phyloP scores from a whole-genome alignment of 2,797 vertebrate species.

The Pipistrellus kuhlii region DNA sequence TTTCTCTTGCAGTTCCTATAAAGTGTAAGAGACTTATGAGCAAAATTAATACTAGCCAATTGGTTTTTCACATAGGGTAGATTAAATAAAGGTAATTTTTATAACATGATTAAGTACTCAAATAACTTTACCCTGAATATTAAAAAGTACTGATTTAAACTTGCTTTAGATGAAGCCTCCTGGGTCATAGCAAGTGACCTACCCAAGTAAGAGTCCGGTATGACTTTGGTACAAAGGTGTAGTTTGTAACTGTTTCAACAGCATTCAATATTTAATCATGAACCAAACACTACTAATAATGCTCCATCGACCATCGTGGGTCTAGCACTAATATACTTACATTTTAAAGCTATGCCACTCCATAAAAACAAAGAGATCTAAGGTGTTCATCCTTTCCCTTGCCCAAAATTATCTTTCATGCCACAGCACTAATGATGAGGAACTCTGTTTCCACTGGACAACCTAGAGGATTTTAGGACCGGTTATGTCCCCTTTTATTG shows the following conservation, averaged over 20 bases:
- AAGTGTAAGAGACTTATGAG: neutral
- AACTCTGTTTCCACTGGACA: neutral
- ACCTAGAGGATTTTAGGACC: neutral
- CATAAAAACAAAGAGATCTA: constrained; percentile 27
- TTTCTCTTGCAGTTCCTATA: constrained; percentile 19
- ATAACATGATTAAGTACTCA: constrained; percentile 43
- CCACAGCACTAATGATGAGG: neutral
- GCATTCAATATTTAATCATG: neutral
- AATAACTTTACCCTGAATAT: constrained; percentile 13
- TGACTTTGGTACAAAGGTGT: neutral
- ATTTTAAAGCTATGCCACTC: constrained; percentile 41
- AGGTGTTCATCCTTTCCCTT: neutral
- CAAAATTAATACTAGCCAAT: neutral
- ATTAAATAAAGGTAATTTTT: constrained; percentile 46
- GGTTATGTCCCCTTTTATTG: neutral
- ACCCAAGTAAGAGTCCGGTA: constrained; percentile 36
- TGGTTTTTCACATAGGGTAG: constrained; percentile 13
- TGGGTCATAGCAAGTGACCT: constrained; percentile 5
- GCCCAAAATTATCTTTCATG: constrained; percentile 11
- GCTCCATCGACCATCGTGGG: neutral
- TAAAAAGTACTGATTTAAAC: constrained; percentile 34
- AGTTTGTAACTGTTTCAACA: neutral
- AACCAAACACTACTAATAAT: neutral
- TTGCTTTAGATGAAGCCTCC: constrained; percentile 5
- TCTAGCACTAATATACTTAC: neutral